These are phyloP conservation scores for Drosophila silvestris DNA, from an alignment of 2,888 invertebrate genomes.

Conservation along the genomic window DNA sequence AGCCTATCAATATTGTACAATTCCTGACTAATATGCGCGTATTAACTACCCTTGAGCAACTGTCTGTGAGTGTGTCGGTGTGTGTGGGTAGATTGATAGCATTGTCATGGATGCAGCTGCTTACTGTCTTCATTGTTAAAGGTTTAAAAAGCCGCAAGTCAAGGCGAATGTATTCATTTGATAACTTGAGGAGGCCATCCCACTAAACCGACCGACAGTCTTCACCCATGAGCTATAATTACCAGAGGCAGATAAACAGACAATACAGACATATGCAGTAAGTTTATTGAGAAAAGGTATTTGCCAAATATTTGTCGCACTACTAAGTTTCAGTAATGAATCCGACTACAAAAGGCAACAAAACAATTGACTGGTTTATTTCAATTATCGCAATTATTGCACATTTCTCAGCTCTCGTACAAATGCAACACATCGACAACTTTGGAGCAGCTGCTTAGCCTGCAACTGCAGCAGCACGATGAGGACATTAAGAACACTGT, in stretches of 20 bases:
- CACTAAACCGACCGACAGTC: too few species aligned
- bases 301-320: neutral
- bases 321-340: neutral
- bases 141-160: neutral
- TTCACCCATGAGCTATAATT: neutral
- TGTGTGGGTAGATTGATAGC: neutral
- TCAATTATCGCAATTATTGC: neutral
- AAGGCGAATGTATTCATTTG: conserved; percentile 5
- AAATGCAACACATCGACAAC: conserved; percentile 88
- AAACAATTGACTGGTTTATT: neutral
- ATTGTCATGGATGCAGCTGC: neutral
- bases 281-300: neutral
- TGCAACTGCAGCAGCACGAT: conserved; percentile 96
- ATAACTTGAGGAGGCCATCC: neutral
- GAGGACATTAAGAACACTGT: conserved; percentile 98
- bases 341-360: neutral
- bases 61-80: neutral
- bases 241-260: neutral
- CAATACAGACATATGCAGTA: neutral
- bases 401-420: conserved; percentile 63
- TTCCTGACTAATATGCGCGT: conserved; percentile 4
- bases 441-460: conserved; percentile 92
- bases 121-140: neutral
- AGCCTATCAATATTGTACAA: neutral
- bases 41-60: conserved; percentile 4